Evolutionary conservation across 2,113 vertebrate genomes (phyloP).

Genomic region (Corynorhinus townsendii): DNA sequence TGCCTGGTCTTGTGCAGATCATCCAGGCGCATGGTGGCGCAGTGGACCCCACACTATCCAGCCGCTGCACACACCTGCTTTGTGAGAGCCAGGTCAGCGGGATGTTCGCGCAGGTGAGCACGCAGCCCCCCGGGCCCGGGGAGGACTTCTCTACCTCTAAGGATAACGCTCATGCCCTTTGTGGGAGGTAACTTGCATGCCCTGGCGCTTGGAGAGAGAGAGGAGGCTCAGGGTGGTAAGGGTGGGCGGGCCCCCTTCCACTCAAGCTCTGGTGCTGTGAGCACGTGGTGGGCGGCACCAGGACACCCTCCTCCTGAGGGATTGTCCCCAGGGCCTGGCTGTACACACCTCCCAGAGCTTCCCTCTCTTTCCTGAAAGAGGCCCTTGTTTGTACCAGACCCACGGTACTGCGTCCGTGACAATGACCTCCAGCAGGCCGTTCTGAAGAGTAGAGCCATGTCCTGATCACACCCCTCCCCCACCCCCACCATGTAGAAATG

Average conservation of each 20-base stretch:
- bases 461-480: no score
- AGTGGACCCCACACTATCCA: constrained; percentile 89
- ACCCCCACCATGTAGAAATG: accelerated
- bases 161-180: not conserved
- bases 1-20: constrained; percentile 80
- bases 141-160: not conserved
- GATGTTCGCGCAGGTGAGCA: constrained; percentile 93
- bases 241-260: no score
- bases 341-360: accelerated
- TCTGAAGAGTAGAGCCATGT: not conserved
- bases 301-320: accelerated
- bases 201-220: not conserved
- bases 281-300: accelerated
- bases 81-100: constrained; percentile 98
- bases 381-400: not conserved
- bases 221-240: accelerated
- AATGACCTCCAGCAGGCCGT: not conserved
- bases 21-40: constrained; percentile 94
- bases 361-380: not conserved
- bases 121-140: accelerated
- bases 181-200: not conserved
- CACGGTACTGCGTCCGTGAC: accelerated
- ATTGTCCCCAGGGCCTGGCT: not conserved
- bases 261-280: accelerated
- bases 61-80: constrained; percentile 94